A percentile compares a stretch with the other conserved stretches of the same genome.
Evolutionary conservation across 2,888 invertebrate species (phyloP).

Genomic region (Amaurobius ferox): DNA sequence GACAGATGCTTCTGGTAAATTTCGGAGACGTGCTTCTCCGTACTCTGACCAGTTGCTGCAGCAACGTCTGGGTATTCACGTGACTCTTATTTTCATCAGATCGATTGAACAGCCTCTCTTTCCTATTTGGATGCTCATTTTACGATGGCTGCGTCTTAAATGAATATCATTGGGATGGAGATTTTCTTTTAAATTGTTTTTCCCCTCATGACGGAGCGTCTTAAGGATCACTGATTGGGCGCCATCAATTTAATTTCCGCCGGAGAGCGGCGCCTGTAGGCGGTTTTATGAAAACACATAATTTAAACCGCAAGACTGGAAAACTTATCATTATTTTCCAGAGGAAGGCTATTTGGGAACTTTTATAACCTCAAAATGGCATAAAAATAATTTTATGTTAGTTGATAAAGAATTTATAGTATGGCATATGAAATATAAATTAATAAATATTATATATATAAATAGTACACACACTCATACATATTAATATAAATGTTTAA

Average conservation of each 20-base stretch:
- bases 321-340: background rate
- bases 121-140: slow-evolving; percentile 1
- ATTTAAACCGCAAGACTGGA: background rate
- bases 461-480: no score
- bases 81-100: slow-evolving; percentile 6
- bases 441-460: no score
- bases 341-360: background rate
- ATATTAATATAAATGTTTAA: no score
- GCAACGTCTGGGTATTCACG: background rate
- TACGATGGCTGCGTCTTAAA: slow-evolving; percentile 14
- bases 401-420: no score
- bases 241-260: background rate
- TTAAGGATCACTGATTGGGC: background rate
- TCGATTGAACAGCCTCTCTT: slow-evolving; percentile 9
- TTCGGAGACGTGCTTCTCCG: background rate
- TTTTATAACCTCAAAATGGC: no score
- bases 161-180: slow-evolving; percentile 1
- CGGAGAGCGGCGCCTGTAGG: background rate
- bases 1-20: slow-evolving; percentile 9
- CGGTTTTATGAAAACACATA: slow-evolving; percentile 9
- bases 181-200: no score
- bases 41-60: slow-evolving; percentile 1
- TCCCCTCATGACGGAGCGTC: background rate
- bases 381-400: no score
- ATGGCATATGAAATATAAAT: no score